phyloP scores from a whole-genome alignment of 92 coral and sea anemone genomes.

The Anthopleura xanthogrammica region DNA sequence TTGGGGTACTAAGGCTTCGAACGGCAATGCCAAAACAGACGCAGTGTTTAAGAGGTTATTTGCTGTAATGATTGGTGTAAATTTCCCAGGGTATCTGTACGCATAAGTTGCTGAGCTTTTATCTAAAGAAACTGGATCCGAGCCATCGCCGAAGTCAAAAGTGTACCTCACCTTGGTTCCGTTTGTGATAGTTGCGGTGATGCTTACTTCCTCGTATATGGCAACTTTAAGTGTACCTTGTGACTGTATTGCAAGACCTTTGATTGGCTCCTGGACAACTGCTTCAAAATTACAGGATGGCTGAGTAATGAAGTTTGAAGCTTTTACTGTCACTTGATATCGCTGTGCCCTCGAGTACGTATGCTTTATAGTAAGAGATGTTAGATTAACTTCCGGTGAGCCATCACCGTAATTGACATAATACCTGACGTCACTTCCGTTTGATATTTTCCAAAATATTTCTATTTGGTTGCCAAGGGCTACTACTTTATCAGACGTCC shows the following conservation, averaged over 20 bases:
- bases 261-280: conserved; percentile 59
- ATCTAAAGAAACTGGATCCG: conserved; percentile 7
- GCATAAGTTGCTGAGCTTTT: conserved; percentile 24
- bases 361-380: conserved; percentile 30
- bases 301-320: conserved; percentile 57
- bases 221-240: conserved; percentile 1
- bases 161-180: conserved; percentile 50
- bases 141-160: conserved; percentile 66
- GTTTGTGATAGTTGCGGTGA: conserved; percentile 16
- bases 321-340: conserved; percentile 42
- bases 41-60: conserved; percentile 41
- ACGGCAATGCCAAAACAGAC: not conserved
- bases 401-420: conserved; percentile 54
- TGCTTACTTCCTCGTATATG: conserved; percentile 27
- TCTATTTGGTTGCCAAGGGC: conserved; percentile 21
- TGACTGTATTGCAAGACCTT: conserved; percentile 35
- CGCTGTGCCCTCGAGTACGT: conserved; percentile 39
- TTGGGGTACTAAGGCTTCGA: conserved; percentile 12
- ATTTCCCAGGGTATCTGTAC: conserved; percentile 42
- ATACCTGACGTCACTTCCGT: conserved; percentile 75
- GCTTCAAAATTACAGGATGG: conserved; percentile 14
- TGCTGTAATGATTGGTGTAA: conserved; percentile 49
- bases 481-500: conserved; percentile 12
- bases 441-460: conserved; percentile 59
- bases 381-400: conserved; percentile 12